Evolutionary conservation across 2,113 vertebrate genomes (phyloP).

Genomic region (Myotis brandtii): DNA sequence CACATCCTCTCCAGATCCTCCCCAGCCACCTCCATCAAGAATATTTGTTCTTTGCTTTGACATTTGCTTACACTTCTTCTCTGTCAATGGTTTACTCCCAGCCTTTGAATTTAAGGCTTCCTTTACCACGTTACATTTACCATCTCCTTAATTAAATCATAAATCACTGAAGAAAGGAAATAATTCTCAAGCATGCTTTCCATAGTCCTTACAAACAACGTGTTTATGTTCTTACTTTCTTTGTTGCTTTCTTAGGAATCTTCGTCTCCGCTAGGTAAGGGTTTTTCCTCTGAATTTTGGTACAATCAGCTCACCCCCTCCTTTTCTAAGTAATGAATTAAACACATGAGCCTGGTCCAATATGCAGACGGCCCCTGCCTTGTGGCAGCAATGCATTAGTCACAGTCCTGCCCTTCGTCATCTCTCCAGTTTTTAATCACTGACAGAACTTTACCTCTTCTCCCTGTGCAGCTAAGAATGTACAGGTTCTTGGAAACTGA

Average conservation of each 20-base stretch:
- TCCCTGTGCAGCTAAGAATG: neutral
- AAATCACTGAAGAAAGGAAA: neutral
- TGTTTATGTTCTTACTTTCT: neutral
- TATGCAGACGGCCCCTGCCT: neutral
- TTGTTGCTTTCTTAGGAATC: neutral
- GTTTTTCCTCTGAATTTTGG: neutral
- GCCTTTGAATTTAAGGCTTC: neutral
- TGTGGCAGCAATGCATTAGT: neutral
- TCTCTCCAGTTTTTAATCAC: constrained; percentile 52
- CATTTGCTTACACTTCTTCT: neutral
- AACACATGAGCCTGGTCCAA: neutral
- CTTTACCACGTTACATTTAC: neutral
- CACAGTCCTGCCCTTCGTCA: neutral
- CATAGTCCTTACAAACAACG: neutral
- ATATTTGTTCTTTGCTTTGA: neutral
- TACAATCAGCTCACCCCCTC: neutral
- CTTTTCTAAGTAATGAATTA: constrained; percentile 18
- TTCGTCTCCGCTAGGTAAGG: neutral
- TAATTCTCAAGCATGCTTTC: neutral
- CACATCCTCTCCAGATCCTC: neutral
- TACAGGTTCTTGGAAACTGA: neutral
- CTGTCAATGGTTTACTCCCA: neutral
- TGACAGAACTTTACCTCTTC: constrained; percentile 33
- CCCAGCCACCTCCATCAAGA: neutral
- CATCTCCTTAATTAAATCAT: neutral